Evolutionary conservation across 2,888 invertebrate species (phyloP).

Genomic region (Agonopterix alstromeriana): DNA sequence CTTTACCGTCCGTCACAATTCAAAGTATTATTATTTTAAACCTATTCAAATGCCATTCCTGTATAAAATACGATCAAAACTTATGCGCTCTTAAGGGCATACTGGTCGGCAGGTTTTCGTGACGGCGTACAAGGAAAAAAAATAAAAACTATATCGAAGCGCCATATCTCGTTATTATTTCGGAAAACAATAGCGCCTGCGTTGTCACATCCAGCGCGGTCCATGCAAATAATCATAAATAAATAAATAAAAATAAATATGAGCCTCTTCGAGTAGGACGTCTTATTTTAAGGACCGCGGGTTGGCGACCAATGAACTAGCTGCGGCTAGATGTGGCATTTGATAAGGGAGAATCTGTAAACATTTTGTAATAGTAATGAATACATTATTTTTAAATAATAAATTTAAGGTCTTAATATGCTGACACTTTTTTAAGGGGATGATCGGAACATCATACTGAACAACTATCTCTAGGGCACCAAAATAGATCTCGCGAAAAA

Average conservation of each 20-base stretch:
- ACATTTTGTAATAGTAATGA: no score
- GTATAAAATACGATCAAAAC: slow-evolving; percentile 47
- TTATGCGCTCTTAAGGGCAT: slow-evolving; percentile 18
- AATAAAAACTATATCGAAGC: slow-evolving; percentile 46
- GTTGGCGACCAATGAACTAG: slow-evolving; percentile 28
- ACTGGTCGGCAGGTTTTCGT: slow-evolving; percentile 10
- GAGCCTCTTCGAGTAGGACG: slow-evolving; percentile 46
- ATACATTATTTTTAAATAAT: no score
- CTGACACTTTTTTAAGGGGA: no score
- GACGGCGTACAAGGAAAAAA: slow-evolving; percentile 24
- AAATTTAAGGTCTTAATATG: no score
- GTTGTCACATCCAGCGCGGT: slow-evolving; percentile 68
- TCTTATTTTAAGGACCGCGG: slow-evolving; percentile 62
- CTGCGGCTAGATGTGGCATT: slow-evolving; percentile 22
- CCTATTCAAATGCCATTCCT: slow-evolving; percentile 59
- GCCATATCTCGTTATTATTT: slow-evolving; percentile 73
- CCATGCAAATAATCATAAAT: slow-evolving; percentile 75
- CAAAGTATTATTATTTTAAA: slow-evolving; percentile 45
- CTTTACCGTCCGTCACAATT: slow-evolving; percentile 30
- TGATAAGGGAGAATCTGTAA: no score
- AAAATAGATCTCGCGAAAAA: no score
- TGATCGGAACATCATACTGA: no score
- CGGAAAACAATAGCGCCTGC: slow-evolving; percentile 68
- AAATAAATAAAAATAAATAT: slow-evolving; percentile 75
- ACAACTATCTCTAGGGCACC: no score